Conservation (phyloP, 1,140 invertebrate species). For the Macrostomum lignano region DNA sequence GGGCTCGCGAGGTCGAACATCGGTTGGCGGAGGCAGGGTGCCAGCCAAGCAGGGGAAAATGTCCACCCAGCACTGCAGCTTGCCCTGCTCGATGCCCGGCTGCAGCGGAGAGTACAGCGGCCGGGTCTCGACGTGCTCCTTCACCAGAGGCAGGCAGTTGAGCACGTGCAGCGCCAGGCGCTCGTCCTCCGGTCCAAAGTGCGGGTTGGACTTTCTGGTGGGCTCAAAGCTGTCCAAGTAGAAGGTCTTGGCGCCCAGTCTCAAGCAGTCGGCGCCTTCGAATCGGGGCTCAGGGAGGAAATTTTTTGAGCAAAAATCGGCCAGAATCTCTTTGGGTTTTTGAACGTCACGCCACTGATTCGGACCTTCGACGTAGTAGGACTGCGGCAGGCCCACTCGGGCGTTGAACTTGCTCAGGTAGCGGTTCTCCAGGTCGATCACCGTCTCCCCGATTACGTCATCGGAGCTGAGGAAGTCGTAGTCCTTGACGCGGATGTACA, state of each 20-base stretch:
- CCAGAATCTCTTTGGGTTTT: constrained; percentile 23
- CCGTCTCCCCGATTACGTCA: constrained; percentile 29
- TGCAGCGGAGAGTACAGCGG: constrained; percentile 26
- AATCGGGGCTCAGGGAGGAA: constrained; percentile 15
- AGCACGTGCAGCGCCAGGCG: constrained; percentile 28
- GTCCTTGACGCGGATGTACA: constrained; percentile 28
- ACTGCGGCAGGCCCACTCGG: constrained; percentile 25
- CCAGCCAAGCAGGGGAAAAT: constrained; percentile 25
- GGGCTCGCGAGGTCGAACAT: constrained; percentile 25
- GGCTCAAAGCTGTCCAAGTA: constrained; percentile 1
- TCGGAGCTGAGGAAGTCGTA: constrained; percentile 27
- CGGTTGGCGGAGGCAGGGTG: constrained; percentile 24
- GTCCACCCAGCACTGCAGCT: constrained; percentile 30
- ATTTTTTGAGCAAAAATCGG: constrained; percentile 18
- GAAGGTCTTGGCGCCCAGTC: constrained; percentile 1
- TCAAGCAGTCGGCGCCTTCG: constrained; percentile 10
- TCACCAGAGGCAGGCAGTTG: constrained; percentile 23
- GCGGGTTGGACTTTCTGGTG: constrained; percentile 7
- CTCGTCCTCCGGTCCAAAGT: constrained; percentile 18
- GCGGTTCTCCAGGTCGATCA: constrained; percentile 31
- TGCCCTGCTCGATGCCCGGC: constrained; percentile 29
- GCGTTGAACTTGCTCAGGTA: constrained; percentile 27
- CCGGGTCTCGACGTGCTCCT: constrained; percentile 31
- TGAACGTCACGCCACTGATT: constrained; percentile 25
- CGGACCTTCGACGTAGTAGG: constrained; percentile 20